A percentile compares a stretch with the other conserved stretches of the same genome.
Conservation (phyloP, 2,113 vertebrate genomes). For the Leucosticte australis region DNA sequence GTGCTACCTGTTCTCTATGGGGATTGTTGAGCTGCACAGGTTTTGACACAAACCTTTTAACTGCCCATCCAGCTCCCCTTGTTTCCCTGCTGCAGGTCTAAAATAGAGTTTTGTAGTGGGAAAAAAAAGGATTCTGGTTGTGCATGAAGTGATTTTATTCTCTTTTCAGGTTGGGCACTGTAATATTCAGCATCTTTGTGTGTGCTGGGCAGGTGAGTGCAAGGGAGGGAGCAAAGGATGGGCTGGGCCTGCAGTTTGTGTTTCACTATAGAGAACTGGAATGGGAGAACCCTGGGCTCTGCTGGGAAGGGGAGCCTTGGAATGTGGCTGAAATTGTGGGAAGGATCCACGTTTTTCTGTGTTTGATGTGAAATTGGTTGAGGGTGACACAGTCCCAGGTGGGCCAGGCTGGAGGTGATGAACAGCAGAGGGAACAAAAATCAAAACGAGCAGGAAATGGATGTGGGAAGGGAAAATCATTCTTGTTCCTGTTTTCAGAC, state of each 20-base stretch:
- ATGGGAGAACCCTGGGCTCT: neutral
- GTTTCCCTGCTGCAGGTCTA: neutral
- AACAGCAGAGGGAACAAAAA: neutral
- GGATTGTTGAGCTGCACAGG: neutral
- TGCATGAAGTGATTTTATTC: neutral
- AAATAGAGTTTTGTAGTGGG: accelerated
- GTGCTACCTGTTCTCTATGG: accelerated
- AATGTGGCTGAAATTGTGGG: neutral
- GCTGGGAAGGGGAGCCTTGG: neutral
- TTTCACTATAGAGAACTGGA: neutral
- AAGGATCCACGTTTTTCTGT: accelerated
- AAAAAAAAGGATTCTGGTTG: too few species aligned
- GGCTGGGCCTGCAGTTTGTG: neutral
- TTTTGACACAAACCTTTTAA: accelerated
- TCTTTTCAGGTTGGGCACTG: conserved; percentile 83
- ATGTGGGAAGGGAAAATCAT: neutral
- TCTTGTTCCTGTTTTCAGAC: neutral
- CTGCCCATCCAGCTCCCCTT: accelerated
- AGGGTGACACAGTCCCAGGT: neutral
- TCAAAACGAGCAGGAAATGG: neutral
- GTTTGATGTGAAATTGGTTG: neutral
- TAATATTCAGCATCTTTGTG: conserved; percentile 91
- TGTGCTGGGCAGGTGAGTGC: conserved; percentile 89
- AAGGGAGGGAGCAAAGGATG: neutral
- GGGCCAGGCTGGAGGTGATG: accelerated